Conservation (phyloP, 1,140 invertebrate species). For the Muscidifurax raptorellus region DNA sequence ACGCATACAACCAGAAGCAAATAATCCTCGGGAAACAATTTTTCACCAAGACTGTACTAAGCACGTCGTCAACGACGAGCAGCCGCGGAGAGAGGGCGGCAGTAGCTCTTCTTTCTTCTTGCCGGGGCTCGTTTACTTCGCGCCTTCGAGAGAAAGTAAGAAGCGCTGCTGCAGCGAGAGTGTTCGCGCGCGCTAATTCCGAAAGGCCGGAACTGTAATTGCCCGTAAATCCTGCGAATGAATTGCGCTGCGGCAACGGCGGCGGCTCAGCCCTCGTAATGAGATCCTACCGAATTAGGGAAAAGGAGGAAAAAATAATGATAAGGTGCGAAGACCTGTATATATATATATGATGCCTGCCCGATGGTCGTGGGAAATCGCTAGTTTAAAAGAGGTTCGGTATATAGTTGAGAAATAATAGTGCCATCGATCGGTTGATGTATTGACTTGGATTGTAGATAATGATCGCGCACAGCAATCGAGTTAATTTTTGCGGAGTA, state of each 20-base stretch:
- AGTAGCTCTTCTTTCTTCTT: neutral
- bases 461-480: no score
- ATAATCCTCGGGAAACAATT: neutral
- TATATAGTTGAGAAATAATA: no score
- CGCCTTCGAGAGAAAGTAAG: neutral
- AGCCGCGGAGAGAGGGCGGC: neutral
- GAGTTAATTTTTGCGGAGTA: no score
- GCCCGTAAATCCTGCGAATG: conserved; percentile 53
- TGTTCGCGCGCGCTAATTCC: conserved; percentile 49
- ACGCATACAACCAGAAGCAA: no score
- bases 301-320: neutral
- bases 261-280: conserved; percentile 7
- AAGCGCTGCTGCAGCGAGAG: neutral
- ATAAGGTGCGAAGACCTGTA: neutral
- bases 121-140: neutral
- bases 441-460: no score
- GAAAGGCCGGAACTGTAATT: conserved; percentile 50
- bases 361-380: neutral
- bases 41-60: neutral
- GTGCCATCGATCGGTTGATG: no score
- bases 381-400: no score
- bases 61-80: neutral
- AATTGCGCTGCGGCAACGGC: conserved; percentile 27
- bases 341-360: neutral
- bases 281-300: conserved; percentile 8